These are phyloP conservation scores for Garra rufa DNA, from an alignment of 2,113 vertebrate species.

Conservation along the genomic window DNA sequence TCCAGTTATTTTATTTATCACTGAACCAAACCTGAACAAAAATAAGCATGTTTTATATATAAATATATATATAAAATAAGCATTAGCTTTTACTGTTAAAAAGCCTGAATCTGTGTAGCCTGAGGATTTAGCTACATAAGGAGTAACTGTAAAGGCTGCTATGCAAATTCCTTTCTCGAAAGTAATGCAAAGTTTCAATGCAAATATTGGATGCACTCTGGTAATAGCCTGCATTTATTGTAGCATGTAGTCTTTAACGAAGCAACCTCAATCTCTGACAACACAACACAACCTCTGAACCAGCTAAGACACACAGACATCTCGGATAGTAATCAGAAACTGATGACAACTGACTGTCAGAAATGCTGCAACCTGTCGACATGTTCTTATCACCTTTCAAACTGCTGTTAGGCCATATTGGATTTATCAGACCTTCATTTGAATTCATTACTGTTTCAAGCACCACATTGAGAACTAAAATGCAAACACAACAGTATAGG, in stretches of 20 bases:
- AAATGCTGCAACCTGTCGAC: not conserved
- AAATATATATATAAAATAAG: too few relatives aligned
- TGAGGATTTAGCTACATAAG: not conserved
- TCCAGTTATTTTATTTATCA: not conserved
- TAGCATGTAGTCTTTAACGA: not conserved
- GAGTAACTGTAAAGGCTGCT: not conserved
- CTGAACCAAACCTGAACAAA: not conserved
- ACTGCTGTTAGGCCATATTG: not conserved
- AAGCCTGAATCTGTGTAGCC: not conserved
- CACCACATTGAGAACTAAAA: not conserved
- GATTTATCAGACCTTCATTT: slow-evolving; percentile 16
- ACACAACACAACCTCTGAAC: slow-evolving; percentile 50
- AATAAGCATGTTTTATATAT: too few relatives aligned
- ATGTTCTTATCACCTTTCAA: slow-evolving; percentile 2
- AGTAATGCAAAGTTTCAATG: not conserved
- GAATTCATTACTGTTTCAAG: slow-evolving; percentile 11
- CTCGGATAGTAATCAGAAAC: slow-evolving; percentile 27
- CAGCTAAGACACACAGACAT: slow-evolving; percentile 47
- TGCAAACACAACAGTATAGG: slow-evolving; percentile 19
- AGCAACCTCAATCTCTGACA: not conserved
- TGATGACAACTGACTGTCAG: slow-evolving; percentile 28
- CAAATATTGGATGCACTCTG: not conserved
- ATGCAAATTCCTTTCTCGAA: not conserved
- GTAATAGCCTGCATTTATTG: too few relatives aligned
- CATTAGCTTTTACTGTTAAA: not conserved